Evolutionary conservation across 1,140 invertebrate genomes (phyloP).

Genomic region (Diorhabda elongata): DNA sequence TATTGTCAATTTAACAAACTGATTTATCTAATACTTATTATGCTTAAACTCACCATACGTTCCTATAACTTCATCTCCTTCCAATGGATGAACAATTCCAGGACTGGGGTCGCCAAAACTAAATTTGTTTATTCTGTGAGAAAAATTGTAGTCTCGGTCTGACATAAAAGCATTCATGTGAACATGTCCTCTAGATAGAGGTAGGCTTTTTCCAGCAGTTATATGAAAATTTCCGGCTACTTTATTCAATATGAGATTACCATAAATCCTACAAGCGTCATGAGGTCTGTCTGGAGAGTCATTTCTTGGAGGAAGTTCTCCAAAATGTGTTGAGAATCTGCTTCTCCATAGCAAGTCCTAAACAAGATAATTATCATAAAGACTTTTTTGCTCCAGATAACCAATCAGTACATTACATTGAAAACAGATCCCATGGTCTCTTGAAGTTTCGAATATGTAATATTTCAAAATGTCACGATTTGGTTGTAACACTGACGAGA

Average conservation of each 20-base stretch:
- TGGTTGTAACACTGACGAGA: too few species aligned
- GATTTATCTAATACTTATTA: too few species aligned
- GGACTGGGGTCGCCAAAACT: conserved; percentile 85
- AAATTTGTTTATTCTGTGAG: conserved; percentile 87
- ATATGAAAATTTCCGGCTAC: conserved; percentile 95
- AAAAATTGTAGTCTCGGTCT: conserved; percentile 82
- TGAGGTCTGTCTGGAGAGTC: conserved; percentile 54
- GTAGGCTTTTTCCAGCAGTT: conserved; percentile 79
- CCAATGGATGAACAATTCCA: conserved; percentile 85
- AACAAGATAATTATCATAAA: conserved; percentile 15
- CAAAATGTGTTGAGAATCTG: conserved; percentile 39
- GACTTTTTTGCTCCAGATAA: conserved; percentile 5
- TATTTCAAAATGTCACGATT: too few species aligned
- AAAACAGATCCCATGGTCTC: too few species aligned
- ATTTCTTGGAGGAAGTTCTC: conserved; percentile 43
- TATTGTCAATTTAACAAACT: too few species aligned
- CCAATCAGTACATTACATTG: too few species aligned
- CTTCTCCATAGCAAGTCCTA: conserved; percentile 46
- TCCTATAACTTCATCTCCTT: conserved; percentile 83
- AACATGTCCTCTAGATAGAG: conserved; percentile 73
- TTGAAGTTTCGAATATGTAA: too few species aligned
- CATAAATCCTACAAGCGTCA: conserved; percentile 85
- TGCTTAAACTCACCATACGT: conserved; percentile 56
- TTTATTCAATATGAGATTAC: conserved; percentile 84
- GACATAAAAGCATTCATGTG: conserved; percentile 76